Base-by-base conservation (phyloP, 1,140 invertebrate genomes). In the Ceratina calcarata region DNA sequence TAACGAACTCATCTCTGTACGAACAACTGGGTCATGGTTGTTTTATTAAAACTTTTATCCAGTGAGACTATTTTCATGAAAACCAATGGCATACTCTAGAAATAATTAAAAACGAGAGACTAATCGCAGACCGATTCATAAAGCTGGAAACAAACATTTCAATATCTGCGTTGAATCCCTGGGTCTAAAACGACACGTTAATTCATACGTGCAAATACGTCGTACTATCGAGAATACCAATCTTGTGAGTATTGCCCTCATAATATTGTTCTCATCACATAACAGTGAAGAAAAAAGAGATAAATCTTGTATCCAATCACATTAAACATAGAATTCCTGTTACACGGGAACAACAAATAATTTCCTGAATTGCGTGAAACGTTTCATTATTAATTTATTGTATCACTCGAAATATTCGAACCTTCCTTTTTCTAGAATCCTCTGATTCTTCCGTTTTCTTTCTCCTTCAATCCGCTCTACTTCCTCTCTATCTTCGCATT, bases 21-120 rank as follows among this genome's bases (percentile, higher is more conserved):
- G 32, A 45, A 55, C 24, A 72, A 78, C 18, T 15, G 7, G 76
- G 76, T 62, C 69, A 32, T 1, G 18, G 57, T 61, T 58, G 12
- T 57, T 65, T 77, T 61, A 16, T 27, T 24, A 12, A 67, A 27
- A 75, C 32, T 37, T 12, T 15, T 24, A 7, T 18, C 1, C 18
- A 18, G 65, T 53, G 53, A 55, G 18, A 0, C 24, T 67, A 53
- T 68, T n/a, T 12, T 18, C 15, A 16, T 3, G 2, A 3, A 2
- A 16, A 49, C 6, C 3, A 22, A 27, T 61, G 12, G 0, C 13
- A 24, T 3, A 7, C 20, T 16, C 37, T 45, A 45, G 37, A 45
- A 45, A 45, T 45, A 45, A 45, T 45, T 45, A 45, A 45, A 7
- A 45, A 45, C 37, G 37, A 0, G 37, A 8, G 37, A 45, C 37